Percentiles rank a stretch among this genome's conserved stretches.
phyloP scores from a whole-genome alignment of 2,888 invertebrate species.

The Parthenolecanium corni region DNA sequence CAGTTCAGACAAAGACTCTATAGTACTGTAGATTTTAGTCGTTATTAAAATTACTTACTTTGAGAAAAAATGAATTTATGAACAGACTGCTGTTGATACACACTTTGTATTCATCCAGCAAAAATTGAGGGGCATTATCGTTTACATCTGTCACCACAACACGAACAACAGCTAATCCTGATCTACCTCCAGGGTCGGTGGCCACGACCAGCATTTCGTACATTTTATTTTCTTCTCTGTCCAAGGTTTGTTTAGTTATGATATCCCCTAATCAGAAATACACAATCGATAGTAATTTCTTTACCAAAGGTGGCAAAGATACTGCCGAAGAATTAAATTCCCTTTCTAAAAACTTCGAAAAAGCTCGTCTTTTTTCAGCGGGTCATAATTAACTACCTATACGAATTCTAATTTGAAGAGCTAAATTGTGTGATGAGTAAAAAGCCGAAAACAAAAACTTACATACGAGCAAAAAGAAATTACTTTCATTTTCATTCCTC shows the following conservation, averaged over 20 bases:
- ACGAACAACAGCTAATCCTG: slow-evolving; percentile 61
- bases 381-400: too few species aligned
- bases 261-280: slow-evolving; percentile 38
- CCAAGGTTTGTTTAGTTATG: slow-evolving; percentile 41
- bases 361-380: too few species aligned
- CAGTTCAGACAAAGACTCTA: background rate
- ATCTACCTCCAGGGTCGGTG: slow-evolving; percentile 66
- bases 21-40: background rate
- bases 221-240: slow-evolving; percentile 57
- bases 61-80: slow-evolving; percentile 47
- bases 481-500: too few species aligned
- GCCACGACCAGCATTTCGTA: slow-evolving; percentile 72
- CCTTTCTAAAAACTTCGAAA: too few species aligned
- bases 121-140: slow-evolving; percentile 69
- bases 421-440: too few species aligned
- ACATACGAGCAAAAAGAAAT: too few species aligned
- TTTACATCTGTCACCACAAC: slow-evolving; percentile 73
- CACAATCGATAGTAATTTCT: background rate
- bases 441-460: too few species aligned
- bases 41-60: slow-evolving; percentile 39
- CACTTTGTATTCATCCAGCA: slow-evolving; percentile 63
- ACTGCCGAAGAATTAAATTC: background rate
- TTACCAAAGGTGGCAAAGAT: background rate
- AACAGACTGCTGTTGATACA: slow-evolving; percentile 52
- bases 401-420: too few species aligned